These are phyloP conservation scores for Magallana angulata DNA, from an alignment of 1,140 invertebrate genomes.

Conservation along the genomic window DNA sequence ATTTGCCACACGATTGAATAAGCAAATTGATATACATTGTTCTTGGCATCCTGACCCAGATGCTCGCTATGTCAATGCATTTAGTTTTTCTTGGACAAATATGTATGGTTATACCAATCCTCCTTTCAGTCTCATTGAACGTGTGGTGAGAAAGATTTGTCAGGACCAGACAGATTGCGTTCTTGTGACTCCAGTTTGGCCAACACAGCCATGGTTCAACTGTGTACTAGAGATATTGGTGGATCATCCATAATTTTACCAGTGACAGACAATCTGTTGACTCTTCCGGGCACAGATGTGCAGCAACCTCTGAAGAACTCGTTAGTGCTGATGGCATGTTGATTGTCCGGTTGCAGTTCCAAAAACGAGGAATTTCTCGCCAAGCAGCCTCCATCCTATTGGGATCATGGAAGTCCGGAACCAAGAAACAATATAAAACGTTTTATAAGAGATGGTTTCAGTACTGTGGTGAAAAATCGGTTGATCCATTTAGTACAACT, in stretches of 20 bases:
- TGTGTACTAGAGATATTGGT: background rate
- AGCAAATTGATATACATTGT: slow-evolving; percentile 37
- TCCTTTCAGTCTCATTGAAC: slow-evolving; percentile 53
- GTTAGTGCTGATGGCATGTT: slow-evolving; percentile 47
- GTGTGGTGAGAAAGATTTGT: slow-evolving; percentile 41
- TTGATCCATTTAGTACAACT: slow-evolving; percentile 8
- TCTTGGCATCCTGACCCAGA: slow-evolving; percentile 53
- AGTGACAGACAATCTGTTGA: background rate
- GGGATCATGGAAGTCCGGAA: slow-evolving; percentile 49
- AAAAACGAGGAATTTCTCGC: slow-evolving; percentile 49
- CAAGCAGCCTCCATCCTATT: slow-evolving; percentile 46
- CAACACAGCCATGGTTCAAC: slow-evolving; percentile 45
- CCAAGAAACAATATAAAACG: slow-evolving; percentile 52
- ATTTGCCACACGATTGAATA: slow-evolving; percentile 56
- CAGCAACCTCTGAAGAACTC: slow-evolving; percentile 29
- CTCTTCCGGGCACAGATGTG: background rate
- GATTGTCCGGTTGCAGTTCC: slow-evolving; percentile 45
- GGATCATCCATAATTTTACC: background rate
- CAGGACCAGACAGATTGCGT: slow-evolving; percentile 23
- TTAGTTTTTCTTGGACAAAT: slow-evolving; percentile 39
- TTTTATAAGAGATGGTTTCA: slow-evolving; percentile 44
- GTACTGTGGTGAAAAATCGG: slow-evolving; percentile 46
- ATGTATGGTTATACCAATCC: slow-evolving; percentile 40
- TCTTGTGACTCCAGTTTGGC: slow-evolving; percentile 50
- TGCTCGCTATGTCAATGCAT: slow-evolving; percentile 47